A percentile compares a stretch with the other conserved stretches of the same genome.
phyloP scores from a whole-genome alignment of 2,113 vertebrate species.

The Ursus arctos region DNA sequence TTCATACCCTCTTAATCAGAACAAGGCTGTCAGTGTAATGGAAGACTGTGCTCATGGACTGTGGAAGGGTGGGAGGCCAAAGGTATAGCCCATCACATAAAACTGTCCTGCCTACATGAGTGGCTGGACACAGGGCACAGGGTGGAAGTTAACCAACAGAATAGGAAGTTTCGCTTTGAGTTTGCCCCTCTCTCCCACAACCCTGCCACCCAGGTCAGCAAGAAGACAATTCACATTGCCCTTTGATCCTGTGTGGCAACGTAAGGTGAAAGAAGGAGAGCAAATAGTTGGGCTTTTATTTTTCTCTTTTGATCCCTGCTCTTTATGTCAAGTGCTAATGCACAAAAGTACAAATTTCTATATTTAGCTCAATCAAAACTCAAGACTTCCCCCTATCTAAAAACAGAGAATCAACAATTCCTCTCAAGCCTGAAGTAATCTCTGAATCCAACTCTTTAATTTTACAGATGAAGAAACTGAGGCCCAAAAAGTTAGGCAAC shows the following conservation, averaged over 20 bases:
- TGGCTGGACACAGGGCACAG: background rate
- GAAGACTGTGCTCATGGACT: background rate
- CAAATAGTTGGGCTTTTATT: background rate
- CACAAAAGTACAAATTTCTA: background rate
- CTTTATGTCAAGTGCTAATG: background rate
- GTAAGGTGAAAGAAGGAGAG: background rate
- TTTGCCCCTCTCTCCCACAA: background rate
- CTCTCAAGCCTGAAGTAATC: background rate
- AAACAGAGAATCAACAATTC: background rate
- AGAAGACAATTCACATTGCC: background rate
- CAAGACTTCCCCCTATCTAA: background rate
- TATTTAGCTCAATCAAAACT: background rate
- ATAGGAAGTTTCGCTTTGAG: background rate
- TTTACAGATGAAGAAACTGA: background rate
- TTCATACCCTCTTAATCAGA: background rate
- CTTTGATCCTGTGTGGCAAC: background rate
- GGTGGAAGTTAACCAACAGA: background rate
- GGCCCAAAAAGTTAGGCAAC: background rate
- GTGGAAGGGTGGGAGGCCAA: background rate
- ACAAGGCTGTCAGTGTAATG: background rate
- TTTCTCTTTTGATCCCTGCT: background rate
- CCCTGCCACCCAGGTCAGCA: background rate
- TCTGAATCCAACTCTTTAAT: constrained; percentile 5
- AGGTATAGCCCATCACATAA: background rate
- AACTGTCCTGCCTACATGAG: background rate